Evolutionary conservation across 2,113 vertebrate genomes (phyloP).

Genomic region (Hiodon tergisus): DNA sequence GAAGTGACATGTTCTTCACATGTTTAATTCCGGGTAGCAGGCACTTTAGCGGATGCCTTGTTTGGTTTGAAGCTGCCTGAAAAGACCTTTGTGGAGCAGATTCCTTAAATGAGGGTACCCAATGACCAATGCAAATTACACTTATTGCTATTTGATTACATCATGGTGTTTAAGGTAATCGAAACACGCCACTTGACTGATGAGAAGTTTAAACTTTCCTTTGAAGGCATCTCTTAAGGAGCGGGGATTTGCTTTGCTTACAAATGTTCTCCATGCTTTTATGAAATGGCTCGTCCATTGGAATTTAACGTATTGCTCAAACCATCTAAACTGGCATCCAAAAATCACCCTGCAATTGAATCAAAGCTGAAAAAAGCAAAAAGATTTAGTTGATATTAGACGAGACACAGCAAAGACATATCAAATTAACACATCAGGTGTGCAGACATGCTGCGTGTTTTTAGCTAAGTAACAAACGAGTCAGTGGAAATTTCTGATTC

Average conservation of each 20-base stretch:
- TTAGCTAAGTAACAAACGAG: neutral
- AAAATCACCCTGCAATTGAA: constrained; percentile 2
- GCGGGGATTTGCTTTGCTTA: constrained; percentile 2
- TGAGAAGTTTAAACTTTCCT: constrained; percentile 18
- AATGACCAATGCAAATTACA: constrained; percentile 7
- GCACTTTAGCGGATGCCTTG: neutral
- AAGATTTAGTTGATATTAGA: neutral
- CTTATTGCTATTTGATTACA: constrained; percentile 56
- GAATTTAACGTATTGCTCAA: constrained; percentile 4
- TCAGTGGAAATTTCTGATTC: constrained; percentile 48
- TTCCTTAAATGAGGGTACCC: neutral
- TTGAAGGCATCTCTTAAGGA: constrained; percentile 16
- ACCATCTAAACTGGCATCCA: neutral
- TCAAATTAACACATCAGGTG: neutral
- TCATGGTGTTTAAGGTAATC: constrained; percentile 42
- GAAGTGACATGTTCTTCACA: no score
- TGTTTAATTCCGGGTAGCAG: no score
- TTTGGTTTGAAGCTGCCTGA: neutral
- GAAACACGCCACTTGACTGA: constrained; percentile 31
- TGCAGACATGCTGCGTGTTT: neutral
- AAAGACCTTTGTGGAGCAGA: neutral
- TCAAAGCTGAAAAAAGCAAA: neutral
- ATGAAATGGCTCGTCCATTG: constrained; percentile 17
- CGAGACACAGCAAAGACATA: neutral
- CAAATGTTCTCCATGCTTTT: constrained; percentile 22